A percentile compares a stretch with the other conserved stretches of the same genome.
These are phyloP conservation scores for Oenanthe melanoleuca DNA, from an alignment of 2,113 vertebrate genomes.

Conservation along the genomic window DNA sequence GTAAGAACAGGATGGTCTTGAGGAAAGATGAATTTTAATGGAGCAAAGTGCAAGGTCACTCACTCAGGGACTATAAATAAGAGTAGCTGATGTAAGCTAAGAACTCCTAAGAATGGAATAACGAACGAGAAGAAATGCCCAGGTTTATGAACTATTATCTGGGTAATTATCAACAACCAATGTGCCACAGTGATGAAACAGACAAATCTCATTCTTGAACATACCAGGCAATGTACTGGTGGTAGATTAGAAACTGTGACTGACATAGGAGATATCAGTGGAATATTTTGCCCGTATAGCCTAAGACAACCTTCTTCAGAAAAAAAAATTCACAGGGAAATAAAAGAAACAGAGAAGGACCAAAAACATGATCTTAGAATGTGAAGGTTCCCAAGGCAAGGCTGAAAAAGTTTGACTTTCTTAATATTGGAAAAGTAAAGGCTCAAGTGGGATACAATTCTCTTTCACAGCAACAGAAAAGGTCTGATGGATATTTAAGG, in stretches of 20 bases:
- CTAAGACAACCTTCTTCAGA: not conserved
- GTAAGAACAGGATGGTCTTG: not conserved
- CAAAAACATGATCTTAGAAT: not conserved
- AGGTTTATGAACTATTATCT: not conserved
- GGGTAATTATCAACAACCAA: not conserved
- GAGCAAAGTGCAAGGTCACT: slow-evolving; percentile 3
- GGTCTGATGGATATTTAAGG: not conserved
- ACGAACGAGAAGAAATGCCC: not conserved
- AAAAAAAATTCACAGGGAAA: not conserved
- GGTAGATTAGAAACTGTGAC: not conserved
- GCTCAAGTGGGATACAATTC: not conserved
- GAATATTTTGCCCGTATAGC: not conserved
- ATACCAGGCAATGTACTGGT: not conserved
- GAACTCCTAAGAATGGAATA: not conserved
- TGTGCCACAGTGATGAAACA: not conserved
- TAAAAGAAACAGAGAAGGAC: not conserved
- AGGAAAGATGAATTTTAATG: slow-evolving; percentile 26
- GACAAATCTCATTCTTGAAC: not conserved
- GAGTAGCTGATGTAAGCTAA: not conserved
- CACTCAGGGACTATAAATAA: slow-evolving; percentile 8
- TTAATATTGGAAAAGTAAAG: not conserved
- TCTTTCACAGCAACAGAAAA: not conserved
- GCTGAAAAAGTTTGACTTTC: not conserved
- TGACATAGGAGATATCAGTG: not conserved
- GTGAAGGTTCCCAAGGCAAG: not conserved